Evolutionary conservation across 2,888 invertebrate genomes (phyloP).

Genomic region (Dolichopus griseipennis): DNA sequence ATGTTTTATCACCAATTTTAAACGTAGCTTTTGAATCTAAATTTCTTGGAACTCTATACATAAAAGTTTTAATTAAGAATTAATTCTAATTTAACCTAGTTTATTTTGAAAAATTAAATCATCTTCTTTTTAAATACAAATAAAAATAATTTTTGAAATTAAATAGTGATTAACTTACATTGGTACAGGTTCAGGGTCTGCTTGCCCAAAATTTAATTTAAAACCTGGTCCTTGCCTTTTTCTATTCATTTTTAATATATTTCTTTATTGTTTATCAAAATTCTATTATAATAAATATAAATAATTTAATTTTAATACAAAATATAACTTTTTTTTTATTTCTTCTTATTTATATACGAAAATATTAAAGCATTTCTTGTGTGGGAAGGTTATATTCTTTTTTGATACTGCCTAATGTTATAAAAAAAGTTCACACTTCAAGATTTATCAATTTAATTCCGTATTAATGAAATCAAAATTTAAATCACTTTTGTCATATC

Average conservation of each 20-base stretch:
- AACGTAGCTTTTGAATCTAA: conserved; percentile 82
- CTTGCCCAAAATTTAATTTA: background rate
- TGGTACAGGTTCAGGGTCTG: background rate
- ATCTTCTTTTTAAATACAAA: too few species aligned
- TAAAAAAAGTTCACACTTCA: background rate
- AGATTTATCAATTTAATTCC: background rate
- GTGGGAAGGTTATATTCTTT: background rate
- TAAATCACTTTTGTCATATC: background rate
- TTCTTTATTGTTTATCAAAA: background rate
- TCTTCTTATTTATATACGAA: background rate
- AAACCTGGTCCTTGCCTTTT: background rate
- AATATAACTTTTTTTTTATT: background rate
- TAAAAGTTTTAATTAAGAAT: conserved; percentile 44
- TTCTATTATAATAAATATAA: background rate
- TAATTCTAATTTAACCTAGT: too few species aligned
- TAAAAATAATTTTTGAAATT: background rate
- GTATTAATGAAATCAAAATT: background rate
- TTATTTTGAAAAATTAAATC: too few species aligned
- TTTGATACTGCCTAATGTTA: background rate
- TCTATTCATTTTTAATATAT: background rate
- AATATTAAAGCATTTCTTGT: conserved; percentile 1
- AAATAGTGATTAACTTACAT: background rate
- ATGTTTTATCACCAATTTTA: conserved; percentile 74
- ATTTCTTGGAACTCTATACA: conserved; percentile 54
- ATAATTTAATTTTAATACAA: background rate